phyloP scores from a whole-genome alignment of 2,113 vertebrate species.

The Todiramphus chloris region DNA sequence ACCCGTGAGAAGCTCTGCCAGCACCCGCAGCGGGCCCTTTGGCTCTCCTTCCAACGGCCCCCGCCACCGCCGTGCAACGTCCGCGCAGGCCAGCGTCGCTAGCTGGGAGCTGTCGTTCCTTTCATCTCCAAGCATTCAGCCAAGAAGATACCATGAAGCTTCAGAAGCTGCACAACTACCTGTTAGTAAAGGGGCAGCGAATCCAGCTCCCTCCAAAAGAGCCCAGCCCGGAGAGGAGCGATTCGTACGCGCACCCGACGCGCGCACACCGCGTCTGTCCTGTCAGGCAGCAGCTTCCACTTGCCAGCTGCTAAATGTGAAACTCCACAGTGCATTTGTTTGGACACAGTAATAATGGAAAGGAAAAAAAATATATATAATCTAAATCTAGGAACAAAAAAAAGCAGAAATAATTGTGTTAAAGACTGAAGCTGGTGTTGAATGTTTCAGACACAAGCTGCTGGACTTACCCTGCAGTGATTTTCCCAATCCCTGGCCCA shows the following conservation, averaged over 20 bases:
- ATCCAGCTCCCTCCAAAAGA: neutral
- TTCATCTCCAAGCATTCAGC: neutral
- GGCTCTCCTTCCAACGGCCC: neutral
- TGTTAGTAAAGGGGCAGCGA: neutral
- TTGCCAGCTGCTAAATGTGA: slow-evolving; percentile 11
- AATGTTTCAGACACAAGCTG: slow-evolving; percentile 22
- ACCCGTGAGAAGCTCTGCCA: neutral
- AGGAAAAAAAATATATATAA: neutral
- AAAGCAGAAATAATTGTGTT: neutral
- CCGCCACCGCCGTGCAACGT: neutral
- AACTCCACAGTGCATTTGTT: neutral
- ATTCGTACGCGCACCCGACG: neutral
- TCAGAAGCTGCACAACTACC: neutral
- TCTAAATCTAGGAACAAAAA: slow-evolving; percentile 50
- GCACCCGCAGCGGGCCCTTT: neutral
- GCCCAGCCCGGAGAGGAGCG: neutral
- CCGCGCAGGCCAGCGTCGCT: neutral
- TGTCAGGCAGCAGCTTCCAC: slow-evolving; percentile 33
- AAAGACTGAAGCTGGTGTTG: neutral
- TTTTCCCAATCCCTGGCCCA: slow-evolving; percentile 98
- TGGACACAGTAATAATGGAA: slow-evolving; percentile 28
- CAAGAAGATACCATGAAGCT: neutral
- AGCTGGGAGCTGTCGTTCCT: neutral
- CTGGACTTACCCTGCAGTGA: slow-evolving; percentile 96
- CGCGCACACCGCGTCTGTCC: neutral